Conservation (phyloP, 2,797 vertebrate species). For the Acropternis orthonyx region DNA sequence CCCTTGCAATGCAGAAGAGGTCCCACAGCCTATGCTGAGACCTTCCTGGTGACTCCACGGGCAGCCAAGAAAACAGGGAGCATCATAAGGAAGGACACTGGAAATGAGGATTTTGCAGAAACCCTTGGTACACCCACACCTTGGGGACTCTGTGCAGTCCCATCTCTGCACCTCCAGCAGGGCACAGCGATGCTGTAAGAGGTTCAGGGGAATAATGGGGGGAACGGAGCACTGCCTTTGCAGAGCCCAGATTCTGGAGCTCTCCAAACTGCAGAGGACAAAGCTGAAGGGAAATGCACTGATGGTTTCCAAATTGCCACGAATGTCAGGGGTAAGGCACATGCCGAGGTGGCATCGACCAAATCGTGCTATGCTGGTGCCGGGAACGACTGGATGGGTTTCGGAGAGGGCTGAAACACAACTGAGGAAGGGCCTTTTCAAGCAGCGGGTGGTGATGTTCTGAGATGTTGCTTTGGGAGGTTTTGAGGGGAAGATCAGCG, state of each 20-base stretch:
- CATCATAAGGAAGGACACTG: fast-evolving
- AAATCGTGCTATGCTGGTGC: neutral
- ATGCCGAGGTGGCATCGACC: neutral
- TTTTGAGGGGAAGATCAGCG: fast-evolving
- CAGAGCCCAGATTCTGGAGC: neutral
- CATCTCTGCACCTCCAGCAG: neutral
- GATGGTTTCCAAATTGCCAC: neutral
- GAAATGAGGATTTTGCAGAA: neutral
- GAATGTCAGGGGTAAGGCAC: fast-evolving
- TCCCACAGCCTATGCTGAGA: fast-evolving
- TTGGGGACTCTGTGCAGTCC: too few relatives aligned
- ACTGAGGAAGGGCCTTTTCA: neutral
- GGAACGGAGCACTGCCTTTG: fast-evolving
- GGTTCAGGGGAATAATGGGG: fast-evolving
- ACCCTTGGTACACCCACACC: neutral
- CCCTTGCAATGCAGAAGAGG: neutral
- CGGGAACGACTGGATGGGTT: neutral
- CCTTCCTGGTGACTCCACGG: fast-evolving
- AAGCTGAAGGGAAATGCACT: neutral
- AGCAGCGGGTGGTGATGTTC: fast-evolving
- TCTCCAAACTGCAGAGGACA: neutral
- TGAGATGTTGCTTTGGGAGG: neutral
- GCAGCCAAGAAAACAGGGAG: neutral
- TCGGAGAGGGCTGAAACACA: neutral
- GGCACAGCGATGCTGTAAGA: fast-evolving